Conservation (phyloP, 2,888 invertebrate genomes). For the Lordiphosa andalusiaca region DNA sequence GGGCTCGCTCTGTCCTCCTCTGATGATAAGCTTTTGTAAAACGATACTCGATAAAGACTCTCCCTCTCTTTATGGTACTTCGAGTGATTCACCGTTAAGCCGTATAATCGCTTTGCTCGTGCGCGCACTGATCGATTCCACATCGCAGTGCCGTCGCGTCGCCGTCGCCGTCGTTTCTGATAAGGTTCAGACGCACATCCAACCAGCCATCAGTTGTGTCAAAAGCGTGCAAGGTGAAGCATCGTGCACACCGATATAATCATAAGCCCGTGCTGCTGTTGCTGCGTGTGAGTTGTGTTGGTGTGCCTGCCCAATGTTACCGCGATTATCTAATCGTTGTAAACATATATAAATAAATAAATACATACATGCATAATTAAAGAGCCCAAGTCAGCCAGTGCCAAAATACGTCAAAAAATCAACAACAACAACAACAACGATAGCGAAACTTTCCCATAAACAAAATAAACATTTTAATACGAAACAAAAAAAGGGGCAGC, state of each 20-base stretch:
- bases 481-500: constrained; percentile 25
- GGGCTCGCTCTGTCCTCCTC: constrained; percentile 19
- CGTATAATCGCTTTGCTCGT: constrained; percentile 67
- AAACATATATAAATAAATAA: constrained; percentile 34
- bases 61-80: constrained; percentile 33
- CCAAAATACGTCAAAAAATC: constrained; percentile 34
- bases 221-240: constrained; percentile 63
- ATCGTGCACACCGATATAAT: constrained; percentile 34
- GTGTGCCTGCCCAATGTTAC: constrained; percentile 28
- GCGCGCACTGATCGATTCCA: constrained; percentile 67
- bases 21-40: constrained; percentile 25
- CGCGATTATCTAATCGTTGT: constrained; percentile 66
- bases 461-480: constrained; percentile 25
- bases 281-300: constrained; percentile 24
- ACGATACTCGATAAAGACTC: constrained; percentile 13
- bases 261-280: constrained; percentile 16
- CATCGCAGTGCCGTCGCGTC: constrained; percentile 30
- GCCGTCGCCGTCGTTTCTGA: constrained; percentile 46
- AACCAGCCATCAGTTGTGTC: constrained; percentile 67
- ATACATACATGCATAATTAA: constrained; percentile 39
- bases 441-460: constrained; percentile 44
- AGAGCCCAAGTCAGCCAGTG: constrained; percentile 37
- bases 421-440: constrained; percentile 37
- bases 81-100: constrained; percentile 64
- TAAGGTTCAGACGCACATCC: constrained; percentile 72